These are phyloP conservation scores for Torymus texanus DNA, from an alignment of 2,888 invertebrate genomes.

Conservation along the genomic window DNA sequence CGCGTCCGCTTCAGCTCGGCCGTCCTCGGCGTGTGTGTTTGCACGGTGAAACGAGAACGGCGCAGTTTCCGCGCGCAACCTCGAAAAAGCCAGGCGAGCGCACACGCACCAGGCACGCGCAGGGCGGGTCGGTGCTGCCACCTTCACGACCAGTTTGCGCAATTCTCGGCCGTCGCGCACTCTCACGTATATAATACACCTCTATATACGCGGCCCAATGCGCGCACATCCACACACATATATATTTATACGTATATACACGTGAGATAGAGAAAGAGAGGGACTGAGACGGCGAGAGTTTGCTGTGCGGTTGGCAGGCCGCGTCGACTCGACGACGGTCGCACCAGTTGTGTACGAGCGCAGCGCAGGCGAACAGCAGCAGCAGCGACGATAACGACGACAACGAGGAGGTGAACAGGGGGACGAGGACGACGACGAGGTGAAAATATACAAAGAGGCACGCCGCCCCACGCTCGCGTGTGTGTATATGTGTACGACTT, in stretches of 20 bases:
- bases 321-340: not conserved
- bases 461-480: not conserved
- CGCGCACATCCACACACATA: too few relatives aligned
- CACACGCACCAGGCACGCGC: too few relatives aligned
- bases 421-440: not conserved
- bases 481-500: not conserved
- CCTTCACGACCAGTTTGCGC: not conserved
- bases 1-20: not conserved
- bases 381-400: not conserved
- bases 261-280: not conserved
- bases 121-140: constrained; percentile 35
- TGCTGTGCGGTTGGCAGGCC: constrained; percentile 40
- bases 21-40: not conserved
- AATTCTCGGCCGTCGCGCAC: too few relatives aligned
- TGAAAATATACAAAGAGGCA: too few relatives aligned
- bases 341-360: too few relatives aligned
- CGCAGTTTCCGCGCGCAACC: constrained; percentile 49
- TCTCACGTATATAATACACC: too few relatives aligned
- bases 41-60: constrained; percentile 29
- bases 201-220: too few relatives aligned
- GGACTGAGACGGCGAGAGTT: not conserved
- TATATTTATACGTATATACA: not conserved
- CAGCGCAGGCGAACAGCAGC: not conserved
- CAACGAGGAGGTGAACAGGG: too few relatives aligned
- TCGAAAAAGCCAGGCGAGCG: not conserved